Evolutionary conservation across 2,113 vertebrate genomes (phyloP), one percentile per base, ranked within the genome.

Genomic region (Scartelaos histophorus): DNA sequence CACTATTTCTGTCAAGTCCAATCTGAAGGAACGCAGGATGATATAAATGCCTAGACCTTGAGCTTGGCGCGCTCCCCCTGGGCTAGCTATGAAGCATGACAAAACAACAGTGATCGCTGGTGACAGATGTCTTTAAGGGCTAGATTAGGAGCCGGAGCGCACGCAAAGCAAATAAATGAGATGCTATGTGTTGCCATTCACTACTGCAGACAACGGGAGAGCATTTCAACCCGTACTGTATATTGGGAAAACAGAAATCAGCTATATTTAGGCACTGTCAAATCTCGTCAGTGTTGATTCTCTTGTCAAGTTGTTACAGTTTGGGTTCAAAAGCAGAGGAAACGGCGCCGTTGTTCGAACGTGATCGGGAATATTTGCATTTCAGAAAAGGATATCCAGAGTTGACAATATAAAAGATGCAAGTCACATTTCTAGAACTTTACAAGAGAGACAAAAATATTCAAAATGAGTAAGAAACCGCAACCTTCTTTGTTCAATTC

Each of bases 121-220:
- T 94, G 93, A 94, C 93, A 93, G 93, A 93, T 91, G 91, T 93
- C 91, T 94, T 94, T 93, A 93, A 93, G 90, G 93, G 91, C 86
- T 83, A 93, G 91, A 94, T 94, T 94, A 94, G 89, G 84, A 92
- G 90, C 83, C 88, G 81, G 64, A 64, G 85, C 85, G 83, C 90
- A 90, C 85, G 87, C 90, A 90, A 91, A 93, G 79, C 81, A 87
- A 92, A 92, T 92, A 93, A 89, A 93, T 88, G 86, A 90, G 86
- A 90, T 76, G 80, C 83, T 88, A 78, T 88, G 85, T 67, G 80
- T 85, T 83, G 83, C 57, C 87, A 87, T 89, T 90, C 82, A 82
- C 38, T 56, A 17, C 77, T 74, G 72, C 21, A 81, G 83, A 81
- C 69, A 73, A 70, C 78, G 61, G 77, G 68, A 35, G 80, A 71